phyloP scores from a whole-genome alignment of 2,888 invertebrate species.

The Scaptomyza parva region DNA sequence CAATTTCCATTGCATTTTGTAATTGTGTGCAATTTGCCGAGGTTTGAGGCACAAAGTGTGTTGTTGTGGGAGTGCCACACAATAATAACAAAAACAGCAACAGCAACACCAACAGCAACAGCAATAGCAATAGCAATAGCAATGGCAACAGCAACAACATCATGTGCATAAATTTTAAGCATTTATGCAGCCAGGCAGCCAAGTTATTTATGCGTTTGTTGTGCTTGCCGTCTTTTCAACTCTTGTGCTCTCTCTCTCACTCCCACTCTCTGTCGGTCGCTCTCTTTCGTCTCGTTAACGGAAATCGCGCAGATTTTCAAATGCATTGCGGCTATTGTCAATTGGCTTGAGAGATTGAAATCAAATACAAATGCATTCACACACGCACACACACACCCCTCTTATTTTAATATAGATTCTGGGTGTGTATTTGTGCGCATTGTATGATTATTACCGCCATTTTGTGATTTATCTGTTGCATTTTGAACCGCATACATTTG shows the following conservation, averaged over 20 bases:
- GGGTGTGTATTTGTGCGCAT: conserved; percentile 22
- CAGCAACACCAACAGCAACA: conserved; percentile 18
- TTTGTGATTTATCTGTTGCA: conserved; percentile 71
- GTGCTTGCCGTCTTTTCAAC: conserved; percentile 40
- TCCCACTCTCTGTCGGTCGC: too few relatives aligned
- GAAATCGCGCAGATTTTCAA: conserved; percentile 68
- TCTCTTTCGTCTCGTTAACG: conserved; percentile 49
- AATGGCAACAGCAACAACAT: conserved; percentile 17
- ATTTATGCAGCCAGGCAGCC: conserved; percentile 58
- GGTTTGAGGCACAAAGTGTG: conserved; percentile 8
- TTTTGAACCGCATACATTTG: conserved; percentile 60
- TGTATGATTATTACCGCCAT: conserved; percentile 65
- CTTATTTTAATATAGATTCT: conserved; percentile 17
- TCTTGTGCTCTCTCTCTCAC: not conserved
- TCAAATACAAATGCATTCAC: conserved; percentile 25
- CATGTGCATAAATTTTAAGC: conserved; percentile 62
- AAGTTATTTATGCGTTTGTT: conserved; percentile 60
- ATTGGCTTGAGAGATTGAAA: conserved; percentile 75
- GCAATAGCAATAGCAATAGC: too few relatives aligned
- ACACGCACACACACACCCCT: conserved; percentile 4
- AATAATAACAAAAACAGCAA: conserved; percentile 11
- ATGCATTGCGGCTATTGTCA: conserved; percentile 71
- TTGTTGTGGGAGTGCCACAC: conserved; percentile 5
- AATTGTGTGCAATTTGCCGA: conserved; percentile 70
- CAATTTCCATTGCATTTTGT: conserved; percentile 78